Evolutionary conservation across 2,797 vertebrate species (phyloP).

Genomic region (Delichon dasypus): DNA sequence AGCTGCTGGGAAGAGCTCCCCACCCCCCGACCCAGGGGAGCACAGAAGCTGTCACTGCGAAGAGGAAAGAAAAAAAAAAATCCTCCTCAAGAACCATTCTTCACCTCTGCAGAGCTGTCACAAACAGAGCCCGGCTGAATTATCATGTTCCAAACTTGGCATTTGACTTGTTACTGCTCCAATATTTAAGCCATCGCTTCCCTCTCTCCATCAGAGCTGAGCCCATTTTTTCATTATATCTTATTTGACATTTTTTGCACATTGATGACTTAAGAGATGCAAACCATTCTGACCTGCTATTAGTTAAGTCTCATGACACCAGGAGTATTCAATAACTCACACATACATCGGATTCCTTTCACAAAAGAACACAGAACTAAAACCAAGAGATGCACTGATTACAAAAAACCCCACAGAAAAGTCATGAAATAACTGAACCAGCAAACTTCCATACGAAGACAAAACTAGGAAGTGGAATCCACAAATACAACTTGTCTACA

Average conservation of each 20-base stretch:
- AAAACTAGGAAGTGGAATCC: not conserved
- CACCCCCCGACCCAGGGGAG: not conserved
- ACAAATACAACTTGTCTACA: not conserved
- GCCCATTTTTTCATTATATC: not conserved
- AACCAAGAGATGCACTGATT: not conserved
- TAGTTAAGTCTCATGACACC: not conserved
- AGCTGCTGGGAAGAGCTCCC: conserved; percentile 13
- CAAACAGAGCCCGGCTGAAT: not conserved
- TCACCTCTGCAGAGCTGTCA: conserved; percentile 22
- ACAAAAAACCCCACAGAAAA: not conserved
- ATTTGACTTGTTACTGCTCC: not conserved
- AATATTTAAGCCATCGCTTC: not conserved
- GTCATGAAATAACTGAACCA: not conserved
- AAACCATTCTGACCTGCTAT: not conserved
- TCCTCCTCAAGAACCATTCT: not conserved
- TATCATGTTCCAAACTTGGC: not conserved
- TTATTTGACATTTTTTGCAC: not conserved
- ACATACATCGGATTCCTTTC: not conserved
- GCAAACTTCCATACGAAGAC: not conserved
- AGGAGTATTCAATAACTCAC: not conserved
- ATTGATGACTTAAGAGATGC: not conserved
- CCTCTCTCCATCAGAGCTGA: not conserved
- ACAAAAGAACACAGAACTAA: not conserved
- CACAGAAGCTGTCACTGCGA: not conserved
- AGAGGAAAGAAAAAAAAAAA: not conserved